Evolutionary conservation across 2,888 invertebrate genomes (phyloP), one percentile per base, ranked within the genome.

Genomic region (Dyspetes luteomarginatus): DNA sequence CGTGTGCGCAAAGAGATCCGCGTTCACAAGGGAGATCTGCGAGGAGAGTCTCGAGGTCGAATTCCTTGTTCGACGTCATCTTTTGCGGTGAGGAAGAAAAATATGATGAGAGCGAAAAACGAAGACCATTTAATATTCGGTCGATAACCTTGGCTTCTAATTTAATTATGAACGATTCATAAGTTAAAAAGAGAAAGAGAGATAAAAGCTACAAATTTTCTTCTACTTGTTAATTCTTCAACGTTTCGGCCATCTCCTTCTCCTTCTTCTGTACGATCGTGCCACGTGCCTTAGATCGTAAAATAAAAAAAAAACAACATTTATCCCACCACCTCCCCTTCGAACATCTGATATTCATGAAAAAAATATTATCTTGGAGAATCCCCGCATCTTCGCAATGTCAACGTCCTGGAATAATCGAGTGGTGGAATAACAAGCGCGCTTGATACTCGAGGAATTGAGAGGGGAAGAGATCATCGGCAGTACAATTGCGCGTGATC

Each of bases 1-100:
- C 45, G 45, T 9, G 15, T 15, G 15, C 36, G 9, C 30, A 52
- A 62, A 48, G 50, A 81, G 76, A 81, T 81, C 80, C 80, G 80
- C 72, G 30, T 80, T 72, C 65, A 45, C 24, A 60, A 50, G 52
- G 22, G 28, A 9, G 41, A 30, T 12, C 28, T 50, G 15, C 58
- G 30, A 55, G 0, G 36, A 36, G 36, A 36, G 36, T 36, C 36
- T 45, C 73, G 62, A 78, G 78, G 73, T 45, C 55, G 12, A 69
- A 74, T 68, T 62, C 55, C 24, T 26, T 19, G n/a, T 3, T 5
- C 7, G 5, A n/a, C 30, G 56, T 45, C 28, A 45, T 56, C 41
- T n/a, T 15, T n/a, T 1, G 7, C 19, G 7, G n/a, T 9, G 15
- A 26, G n/a, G 7, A 36, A 15, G 28, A 36, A 56, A 52, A 60